A percentile compares a stretch with the other conserved stretches of the same genome.
Evolutionary conservation across 2,113 vertebrate species (phyloP).

Genomic region (Microtus montanus): DNA sequence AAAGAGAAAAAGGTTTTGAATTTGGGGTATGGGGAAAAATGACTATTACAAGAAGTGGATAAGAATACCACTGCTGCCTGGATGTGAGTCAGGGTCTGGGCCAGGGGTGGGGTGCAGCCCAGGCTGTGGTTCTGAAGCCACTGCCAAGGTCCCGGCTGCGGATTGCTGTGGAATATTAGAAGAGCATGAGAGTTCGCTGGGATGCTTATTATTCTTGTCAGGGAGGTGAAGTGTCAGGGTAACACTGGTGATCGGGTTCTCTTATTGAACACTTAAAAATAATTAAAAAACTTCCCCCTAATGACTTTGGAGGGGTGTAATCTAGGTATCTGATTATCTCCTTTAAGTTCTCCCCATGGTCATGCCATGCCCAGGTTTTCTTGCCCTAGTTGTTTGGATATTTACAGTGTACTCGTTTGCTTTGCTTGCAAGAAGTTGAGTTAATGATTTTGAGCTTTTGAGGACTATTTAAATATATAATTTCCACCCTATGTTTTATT

Average conservation of each 20-base stretch:
- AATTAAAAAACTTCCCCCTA: not conserved
- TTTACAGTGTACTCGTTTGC: not conserved
- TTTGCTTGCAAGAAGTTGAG: constrained; percentile 36
- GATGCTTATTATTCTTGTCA: not conserved
- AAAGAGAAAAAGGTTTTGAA: constrained; percentile 28
- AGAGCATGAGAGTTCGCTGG: not conserved
- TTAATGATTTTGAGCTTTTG: constrained; percentile 44
- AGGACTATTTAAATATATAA: not conserved
- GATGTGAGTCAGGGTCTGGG: not conserved
- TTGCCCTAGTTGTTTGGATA: constrained; percentile 21
- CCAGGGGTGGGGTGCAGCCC: not conserved
- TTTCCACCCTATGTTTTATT: constrained; percentile 3
- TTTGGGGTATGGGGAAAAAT: constrained; percentile 23
- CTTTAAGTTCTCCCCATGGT: not conserved
- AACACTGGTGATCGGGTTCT: not conserved
- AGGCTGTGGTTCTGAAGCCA: constrained; percentile 19
- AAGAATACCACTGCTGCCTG: not conserved
- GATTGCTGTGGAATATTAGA: not conserved
- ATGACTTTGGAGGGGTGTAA: not conserved
- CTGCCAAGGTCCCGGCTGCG: not conserved
- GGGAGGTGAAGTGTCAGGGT: not conserved
- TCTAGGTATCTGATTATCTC: constrained; percentile 6
- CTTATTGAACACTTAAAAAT: constrained; percentile 19
- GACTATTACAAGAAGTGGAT: constrained; percentile 28
- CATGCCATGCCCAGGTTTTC: not conserved